Evolutionary conservation across 1,140 invertebrate species (phyloP), one percentile per base, ranked within the genome.

Genomic region (Hyles vespertilio): DNA sequence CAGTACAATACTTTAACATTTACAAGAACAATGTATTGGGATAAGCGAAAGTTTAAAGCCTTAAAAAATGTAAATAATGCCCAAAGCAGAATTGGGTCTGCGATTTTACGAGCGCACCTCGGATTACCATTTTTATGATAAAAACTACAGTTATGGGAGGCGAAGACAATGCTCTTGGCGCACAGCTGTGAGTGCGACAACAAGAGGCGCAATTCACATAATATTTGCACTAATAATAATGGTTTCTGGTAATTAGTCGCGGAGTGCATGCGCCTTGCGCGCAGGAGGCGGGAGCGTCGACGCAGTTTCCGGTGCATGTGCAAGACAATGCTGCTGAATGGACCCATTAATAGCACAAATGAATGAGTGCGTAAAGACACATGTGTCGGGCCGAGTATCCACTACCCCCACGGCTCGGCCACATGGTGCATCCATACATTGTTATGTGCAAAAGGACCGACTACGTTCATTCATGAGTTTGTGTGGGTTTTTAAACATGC

Each of bases 271-370:
- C 34, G 32, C 44, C 9, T 32, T 51, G 48, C 22, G 3, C 7
- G 48, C 7, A 33, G 34, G 56, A 61, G 70, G 69, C 61, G 65
- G 70, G 72, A 59, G 56, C 40, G 56, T 50, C 58, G 78, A 63
- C 67, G 64, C 70, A 58, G 70, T 76, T 77, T 86, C 83, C 83
- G 80, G 75, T 77, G 81, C 85, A 88, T 86, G 68, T 88, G 84
- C 80, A 81, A 82, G 77, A 87, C 84, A 87, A 85, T 87, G 71
- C 69, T 51, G 63, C 67, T 84, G 77, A 86, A 85, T 86, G 85
- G 79, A 75, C 73, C 72, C 80, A 84, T 84, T 82, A 86, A 84
- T 84, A 85, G 80, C 80, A 76, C 69, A 74, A 79, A 68, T 85
- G 81, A 86, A 84, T 87, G 84, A 84, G 68, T 71, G 76, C 67